Evolutionary conservation across 2,888 invertebrate species (phyloP).

Genomic region (Polydrusus tereticollis): DNA sequence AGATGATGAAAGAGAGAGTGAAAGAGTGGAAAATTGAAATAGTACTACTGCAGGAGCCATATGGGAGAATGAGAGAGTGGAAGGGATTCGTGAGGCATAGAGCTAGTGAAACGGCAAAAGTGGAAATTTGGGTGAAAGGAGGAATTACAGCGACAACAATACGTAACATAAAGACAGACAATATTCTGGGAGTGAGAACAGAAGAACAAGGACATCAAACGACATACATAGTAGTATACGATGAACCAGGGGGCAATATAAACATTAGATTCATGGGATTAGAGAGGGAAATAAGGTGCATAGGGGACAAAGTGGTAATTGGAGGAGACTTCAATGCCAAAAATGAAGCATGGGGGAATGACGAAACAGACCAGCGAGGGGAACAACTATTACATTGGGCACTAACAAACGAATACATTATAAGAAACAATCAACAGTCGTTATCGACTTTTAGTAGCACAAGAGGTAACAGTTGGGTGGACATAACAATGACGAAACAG

Average conservation of each 20-base stretch:
- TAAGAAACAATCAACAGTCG: slow-evolving; percentile 11
- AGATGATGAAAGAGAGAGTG: background rate
- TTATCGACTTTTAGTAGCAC: slow-evolving; percentile 37
- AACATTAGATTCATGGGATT: slow-evolving; percentile 4
- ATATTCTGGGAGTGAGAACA: background rate
- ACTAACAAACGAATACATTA: background rate
- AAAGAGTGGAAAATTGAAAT: background rate
- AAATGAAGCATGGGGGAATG: slow-evolving; percentile 43
- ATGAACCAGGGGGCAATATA: slow-evolving; percentile 26
- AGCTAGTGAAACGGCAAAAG: background rate
- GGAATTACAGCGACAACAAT: background rate
- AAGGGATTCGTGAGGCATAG: background rate
- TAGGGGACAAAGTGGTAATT: slow-evolving; percentile 21
- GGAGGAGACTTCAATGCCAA: slow-evolving; percentile 50
- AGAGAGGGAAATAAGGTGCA: background rate
- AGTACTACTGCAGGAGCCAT: slow-evolving; percentile 1
- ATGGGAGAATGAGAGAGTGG: background rate
- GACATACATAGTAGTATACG: slow-evolving; percentile 10
- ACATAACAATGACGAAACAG: slow-evolving; percentile 41
- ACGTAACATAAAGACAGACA: background rate
- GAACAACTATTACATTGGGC: background rate
- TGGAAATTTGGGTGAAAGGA: background rate
- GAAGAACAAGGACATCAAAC: background rate
- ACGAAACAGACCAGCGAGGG: slow-evolving; percentile 42
- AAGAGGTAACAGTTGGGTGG: slow-evolving; percentile 47